Conservation (phyloP, 2,888 invertebrate genomes). For the Apotomis turbidana region DNA sequence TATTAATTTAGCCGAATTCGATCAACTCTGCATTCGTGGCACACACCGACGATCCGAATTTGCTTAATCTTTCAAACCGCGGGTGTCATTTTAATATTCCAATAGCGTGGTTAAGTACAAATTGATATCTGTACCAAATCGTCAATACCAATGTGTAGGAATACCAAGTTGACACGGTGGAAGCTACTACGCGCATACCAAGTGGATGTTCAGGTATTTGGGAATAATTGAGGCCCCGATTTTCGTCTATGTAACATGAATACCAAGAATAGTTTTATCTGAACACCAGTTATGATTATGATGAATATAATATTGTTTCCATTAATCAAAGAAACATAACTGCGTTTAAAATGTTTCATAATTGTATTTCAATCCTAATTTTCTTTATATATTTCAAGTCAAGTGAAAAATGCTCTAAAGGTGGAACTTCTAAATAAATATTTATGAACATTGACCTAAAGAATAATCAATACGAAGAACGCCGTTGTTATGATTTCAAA, state of each 20-base stretch:
- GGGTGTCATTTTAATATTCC: constrained; percentile 59
- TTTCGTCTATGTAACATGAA: constrained; percentile 1
- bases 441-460: constrained; percentile 23
- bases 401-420: background rate
- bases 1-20: constrained; percentile 35
- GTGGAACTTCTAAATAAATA: constrained; percentile 17
- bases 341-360: too few relatives aligned
- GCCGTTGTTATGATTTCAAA: constrained; percentile 18
- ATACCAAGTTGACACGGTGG: constrained; percentile 68
- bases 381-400: background rate
- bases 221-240: constrained; percentile 36
- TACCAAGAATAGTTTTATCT: too few relatives aligned
- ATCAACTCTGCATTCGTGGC: constrained; percentile 23
- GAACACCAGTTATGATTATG: too few relatives aligned
- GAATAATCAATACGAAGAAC: constrained; percentile 22
- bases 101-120: constrained; percentile 66
- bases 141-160: constrained; percentile 61
- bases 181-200: constrained; percentile 61
- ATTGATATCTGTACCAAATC: constrained; percentile 80
- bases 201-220: constrained; percentile 46
- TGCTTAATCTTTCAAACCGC: constrained; percentile 39
- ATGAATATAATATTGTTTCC: too few relatives aligned
- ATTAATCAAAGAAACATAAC: too few relatives aligned
- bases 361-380: too few relatives aligned
- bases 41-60: constrained; percentile 29